Evolutionary conservation across 2,888 invertebrate species (phyloP).

Genomic region (Tethea ocularis): DNA sequence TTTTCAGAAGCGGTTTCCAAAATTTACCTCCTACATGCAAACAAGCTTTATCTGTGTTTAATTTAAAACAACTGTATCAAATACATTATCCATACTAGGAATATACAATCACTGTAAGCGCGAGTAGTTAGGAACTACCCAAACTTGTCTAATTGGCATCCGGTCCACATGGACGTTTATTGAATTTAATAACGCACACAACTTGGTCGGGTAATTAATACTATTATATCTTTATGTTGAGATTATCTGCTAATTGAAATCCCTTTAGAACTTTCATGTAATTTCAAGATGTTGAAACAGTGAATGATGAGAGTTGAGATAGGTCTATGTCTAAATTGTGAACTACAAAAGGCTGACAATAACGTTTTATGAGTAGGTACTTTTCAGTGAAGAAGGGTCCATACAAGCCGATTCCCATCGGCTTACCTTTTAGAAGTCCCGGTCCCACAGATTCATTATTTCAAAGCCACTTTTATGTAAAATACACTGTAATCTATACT

Average conservation of each 20-base stretch:
- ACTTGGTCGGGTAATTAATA: conserved; percentile 32
- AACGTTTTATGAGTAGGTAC: too few species aligned
- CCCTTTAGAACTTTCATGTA: not conserved
- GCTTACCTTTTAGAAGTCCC: too few species aligned
- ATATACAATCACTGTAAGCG: conserved; percentile 34
- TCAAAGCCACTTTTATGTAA: too few species aligned
- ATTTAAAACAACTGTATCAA: conserved; percentile 11
- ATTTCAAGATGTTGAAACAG: not conserved
- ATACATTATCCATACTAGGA: conserved; percentile 18
- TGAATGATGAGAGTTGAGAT: not conserved
- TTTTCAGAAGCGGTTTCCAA: too few species aligned
- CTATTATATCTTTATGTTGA: conserved; percentile 33
- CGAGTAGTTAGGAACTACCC: conserved; percentile 38
- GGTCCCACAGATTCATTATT: too few species aligned
- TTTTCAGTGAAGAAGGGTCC: too few species aligned
- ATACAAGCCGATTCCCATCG: too few species aligned
- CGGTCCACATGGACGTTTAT: conserved; percentile 41
- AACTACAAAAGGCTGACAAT: too few species aligned
- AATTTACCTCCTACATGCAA: too few species aligned
- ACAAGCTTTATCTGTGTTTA: too few species aligned
- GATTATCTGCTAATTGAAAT: conserved; percentile 16
- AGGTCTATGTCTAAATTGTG: too few species aligned
- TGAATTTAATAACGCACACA: conserved; percentile 43
- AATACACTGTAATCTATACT: too few species aligned
- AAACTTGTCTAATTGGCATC: conserved; percentile 51